Conservation (phyloP, 2,797 vertebrate genomes). For the Acanthornis magna region DNA sequence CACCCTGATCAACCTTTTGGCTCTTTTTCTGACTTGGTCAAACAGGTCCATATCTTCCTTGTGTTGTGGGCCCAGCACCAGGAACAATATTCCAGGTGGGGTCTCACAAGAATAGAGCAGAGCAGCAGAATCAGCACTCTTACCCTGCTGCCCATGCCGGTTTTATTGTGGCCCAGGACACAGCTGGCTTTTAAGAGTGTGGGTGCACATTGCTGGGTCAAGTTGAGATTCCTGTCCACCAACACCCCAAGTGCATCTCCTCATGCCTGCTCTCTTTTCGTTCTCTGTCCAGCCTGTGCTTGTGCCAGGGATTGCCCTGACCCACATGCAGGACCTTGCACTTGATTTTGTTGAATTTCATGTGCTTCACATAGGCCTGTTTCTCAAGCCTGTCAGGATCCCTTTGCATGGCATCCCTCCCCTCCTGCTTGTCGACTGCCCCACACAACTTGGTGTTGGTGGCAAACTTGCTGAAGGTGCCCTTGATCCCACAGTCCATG, state of each 20-base stretch:
- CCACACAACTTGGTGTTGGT: background rate
- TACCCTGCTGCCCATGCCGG: background rate
- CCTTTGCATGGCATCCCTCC: too few species aligned
- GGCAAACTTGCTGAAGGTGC: too few species aligned
- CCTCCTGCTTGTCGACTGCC: accelerated
- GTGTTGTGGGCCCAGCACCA: background rate
- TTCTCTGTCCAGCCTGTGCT: background rate
- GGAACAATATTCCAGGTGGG: background rate
- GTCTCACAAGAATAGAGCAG: background rate
- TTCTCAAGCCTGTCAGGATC: background rate
- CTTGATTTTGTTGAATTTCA: background rate
- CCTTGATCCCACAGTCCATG: too few species aligned
- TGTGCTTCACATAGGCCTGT: background rate
- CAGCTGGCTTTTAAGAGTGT: accelerated
- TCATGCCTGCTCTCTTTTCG: background rate
- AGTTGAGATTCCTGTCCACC: background rate
- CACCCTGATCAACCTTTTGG: background rate
- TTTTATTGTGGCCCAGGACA: background rate
- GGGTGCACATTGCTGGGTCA: accelerated
- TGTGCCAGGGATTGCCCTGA: too few species aligned
- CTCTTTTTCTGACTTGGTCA: background rate
- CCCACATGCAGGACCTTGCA: accelerated
- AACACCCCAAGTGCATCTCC: background rate
- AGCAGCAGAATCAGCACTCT: background rate
- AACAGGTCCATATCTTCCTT: background rate